phyloP scores from a whole-genome alignment of 2,797 vertebrate species.

The Anguilla obscura region DNA sequence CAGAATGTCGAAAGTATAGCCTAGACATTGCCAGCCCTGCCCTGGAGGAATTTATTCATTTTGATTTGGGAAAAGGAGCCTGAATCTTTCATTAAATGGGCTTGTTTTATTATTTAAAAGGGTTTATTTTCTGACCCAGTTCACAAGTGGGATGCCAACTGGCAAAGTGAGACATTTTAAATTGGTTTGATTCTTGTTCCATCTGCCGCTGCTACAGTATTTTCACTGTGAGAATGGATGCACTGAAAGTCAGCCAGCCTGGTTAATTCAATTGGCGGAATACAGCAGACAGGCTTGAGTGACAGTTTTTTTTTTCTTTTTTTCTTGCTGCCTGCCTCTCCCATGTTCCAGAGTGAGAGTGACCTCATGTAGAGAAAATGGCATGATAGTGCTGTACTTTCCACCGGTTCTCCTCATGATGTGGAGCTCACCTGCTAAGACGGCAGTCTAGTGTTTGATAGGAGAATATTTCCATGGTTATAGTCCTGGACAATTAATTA shows the following conservation, averaged over 20 bases:
- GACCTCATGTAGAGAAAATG: slow-evolving; percentile 13
- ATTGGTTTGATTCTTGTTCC: slow-evolving; percentile 69
- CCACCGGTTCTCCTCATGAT: not conserved
- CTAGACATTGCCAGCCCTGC: slow-evolving; percentile 58
- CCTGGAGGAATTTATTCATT: slow-evolving; percentile 60
- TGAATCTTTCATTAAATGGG: slow-evolving; percentile 72
- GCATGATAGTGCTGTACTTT: not conserved
- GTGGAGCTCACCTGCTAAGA: not conserved
- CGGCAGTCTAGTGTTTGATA: slow-evolving; percentile 1
- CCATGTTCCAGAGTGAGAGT: not conserved
- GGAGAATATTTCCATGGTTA: not conserved
- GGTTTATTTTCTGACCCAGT: slow-evolving; percentile 70
- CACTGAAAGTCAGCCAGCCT: slow-evolving; percentile 46
- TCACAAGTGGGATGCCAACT: slow-evolving; percentile 69
- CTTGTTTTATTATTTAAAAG: slow-evolving; percentile 74
- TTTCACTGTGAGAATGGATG: slow-evolving; percentile 51
- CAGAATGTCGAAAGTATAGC: slow-evolving; percentile 51
- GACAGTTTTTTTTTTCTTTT: not conserved
- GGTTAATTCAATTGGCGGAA: slow-evolving; percentile 48
- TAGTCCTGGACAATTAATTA: not conserved
- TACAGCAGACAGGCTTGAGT: slow-evolving; percentile 4
- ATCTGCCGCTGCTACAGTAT: slow-evolving; percentile 63
- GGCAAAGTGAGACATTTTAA: slow-evolving; percentile 70
- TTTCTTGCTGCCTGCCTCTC: not conserved
- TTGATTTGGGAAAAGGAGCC: slow-evolving; percentile 53